A percentile compares a stretch with the other conserved stretches of the same genome.
These are phyloP conservation scores for Camptogramma bilineatum DNA, from an alignment of 2,888 invertebrate species.

Conservation along the genomic window DNA sequence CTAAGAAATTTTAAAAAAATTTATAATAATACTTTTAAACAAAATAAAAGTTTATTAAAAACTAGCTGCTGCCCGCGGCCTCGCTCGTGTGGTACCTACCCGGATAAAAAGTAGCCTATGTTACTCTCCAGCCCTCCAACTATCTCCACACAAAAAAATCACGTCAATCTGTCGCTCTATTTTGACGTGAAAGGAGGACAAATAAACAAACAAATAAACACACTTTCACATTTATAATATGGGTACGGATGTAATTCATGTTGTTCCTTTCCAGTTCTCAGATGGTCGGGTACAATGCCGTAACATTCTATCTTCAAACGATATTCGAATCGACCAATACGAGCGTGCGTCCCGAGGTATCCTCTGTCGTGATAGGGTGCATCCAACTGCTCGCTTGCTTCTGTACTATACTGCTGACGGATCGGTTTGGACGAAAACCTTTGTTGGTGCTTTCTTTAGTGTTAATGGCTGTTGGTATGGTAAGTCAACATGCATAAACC, in stretches of 20 bases:
- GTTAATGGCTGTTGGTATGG: conserved; percentile 37
- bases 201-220: no score
- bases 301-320: conserved; percentile 33
- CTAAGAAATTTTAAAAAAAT: no score
- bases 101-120: no score
- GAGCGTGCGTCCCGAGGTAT: conserved; percentile 31
- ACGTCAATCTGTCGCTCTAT: no score
- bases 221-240: no score
- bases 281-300: conserved; percentile 32
- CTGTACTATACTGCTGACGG: conserved; percentile 32
- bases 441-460: conserved; percentile 28
- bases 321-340: conserved; percentile 37
- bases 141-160: no score
- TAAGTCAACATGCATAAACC: conserved; percentile 9
- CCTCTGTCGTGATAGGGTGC: conserved; percentile 36
- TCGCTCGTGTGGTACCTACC: no score
- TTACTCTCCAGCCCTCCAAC: no score
- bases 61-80: no score
- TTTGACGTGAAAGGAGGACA: no score
- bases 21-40: no score
- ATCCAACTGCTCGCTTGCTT: conserved; percentile 31
- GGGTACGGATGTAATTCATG: neutral
- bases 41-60: no score
- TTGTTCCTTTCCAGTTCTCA: conserved; percentile 13
- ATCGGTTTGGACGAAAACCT: conserved; percentile 39